These are phyloP conservation scores for Genyomyrus donnyi DNA, from an alignment of 2,113 vertebrate species.

Conservation along the genomic window DNA sequence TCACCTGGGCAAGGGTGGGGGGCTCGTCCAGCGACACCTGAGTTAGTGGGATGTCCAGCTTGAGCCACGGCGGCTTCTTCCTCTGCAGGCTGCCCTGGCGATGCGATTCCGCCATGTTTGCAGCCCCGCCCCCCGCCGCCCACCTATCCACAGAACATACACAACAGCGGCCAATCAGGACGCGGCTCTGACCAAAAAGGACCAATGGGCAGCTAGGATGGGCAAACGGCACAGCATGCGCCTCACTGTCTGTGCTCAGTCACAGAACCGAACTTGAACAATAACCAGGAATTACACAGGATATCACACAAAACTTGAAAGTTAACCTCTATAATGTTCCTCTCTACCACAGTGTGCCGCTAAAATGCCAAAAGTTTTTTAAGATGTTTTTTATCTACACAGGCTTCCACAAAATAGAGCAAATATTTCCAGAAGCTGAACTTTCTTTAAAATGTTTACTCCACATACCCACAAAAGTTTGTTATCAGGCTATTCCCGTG, in stretches of 20 bases:
- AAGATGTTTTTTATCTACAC: background rate
- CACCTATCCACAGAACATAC: conserved; percentile 50
- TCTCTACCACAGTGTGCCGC: background rate
- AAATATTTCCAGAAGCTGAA: conserved; percentile 4
- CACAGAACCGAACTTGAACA: background rate
- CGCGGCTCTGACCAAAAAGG: background rate
- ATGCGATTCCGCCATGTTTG: conserved; percentile 77
- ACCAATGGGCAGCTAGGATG: background rate
- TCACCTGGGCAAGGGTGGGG: conserved; percentile 71
- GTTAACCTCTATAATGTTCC: background rate
- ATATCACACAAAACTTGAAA: background rate
- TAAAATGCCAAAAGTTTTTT: background rate
- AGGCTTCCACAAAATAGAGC: background rate
- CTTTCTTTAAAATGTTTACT: conserved; percentile 23
- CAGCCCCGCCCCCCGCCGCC: conserved; percentile 52
- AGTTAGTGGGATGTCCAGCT: conserved; percentile 80
- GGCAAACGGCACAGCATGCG: background rate
- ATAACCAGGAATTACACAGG: background rate
- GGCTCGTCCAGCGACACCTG: conserved; percentile 67
- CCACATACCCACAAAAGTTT: conserved; percentile 27
- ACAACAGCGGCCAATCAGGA: background rate
- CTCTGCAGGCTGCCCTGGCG: conserved; percentile 87
- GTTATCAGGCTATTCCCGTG: conserved; percentile 35
- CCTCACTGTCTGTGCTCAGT: background rate
- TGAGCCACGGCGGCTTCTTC: conserved; percentile 95